Conservation (phyloP, 2,797 vertebrate species). For the Rhynchotus rufescens region DNA sequence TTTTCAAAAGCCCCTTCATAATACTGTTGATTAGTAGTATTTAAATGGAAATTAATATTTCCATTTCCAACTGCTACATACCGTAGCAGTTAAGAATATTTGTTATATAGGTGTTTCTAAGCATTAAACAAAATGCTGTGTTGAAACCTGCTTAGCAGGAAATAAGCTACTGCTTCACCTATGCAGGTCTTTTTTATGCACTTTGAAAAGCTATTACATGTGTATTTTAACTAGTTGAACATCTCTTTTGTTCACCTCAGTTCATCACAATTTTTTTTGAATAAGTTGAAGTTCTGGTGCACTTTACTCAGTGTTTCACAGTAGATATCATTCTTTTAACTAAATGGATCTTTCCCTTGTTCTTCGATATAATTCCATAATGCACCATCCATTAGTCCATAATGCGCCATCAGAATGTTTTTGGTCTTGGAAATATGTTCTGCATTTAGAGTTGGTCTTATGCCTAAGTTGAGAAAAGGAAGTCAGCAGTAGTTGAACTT, state of each 20-base stretch:
- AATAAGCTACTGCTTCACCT: background rate
- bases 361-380: background rate
- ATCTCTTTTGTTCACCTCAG: background rate
- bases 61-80: background rate
- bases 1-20: fast-evolving
- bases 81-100: background rate
- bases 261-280: background rate
- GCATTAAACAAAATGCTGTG: background rate
- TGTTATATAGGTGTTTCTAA: background rate
- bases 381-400: background rate
- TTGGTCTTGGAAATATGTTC: slow-evolving; percentile 23
- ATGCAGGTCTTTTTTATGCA: background rate
- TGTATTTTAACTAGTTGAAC: background rate
- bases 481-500: slow-evolving; percentile 10
- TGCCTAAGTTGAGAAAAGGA: background rate
- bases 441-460: slow-evolving; percentile 35
- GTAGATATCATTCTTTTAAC: background rate
- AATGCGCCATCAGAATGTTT: background rate
- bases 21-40: background rate
- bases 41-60: background rate
- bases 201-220: background rate
- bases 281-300: background rate
- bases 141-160: background rate
- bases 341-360: background rate
- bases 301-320: background rate